These are phyloP conservation scores for Anastrepha ludens DNA, from an alignment of 1,140 invertebrate species.

Conservation along the genomic window DNA sequence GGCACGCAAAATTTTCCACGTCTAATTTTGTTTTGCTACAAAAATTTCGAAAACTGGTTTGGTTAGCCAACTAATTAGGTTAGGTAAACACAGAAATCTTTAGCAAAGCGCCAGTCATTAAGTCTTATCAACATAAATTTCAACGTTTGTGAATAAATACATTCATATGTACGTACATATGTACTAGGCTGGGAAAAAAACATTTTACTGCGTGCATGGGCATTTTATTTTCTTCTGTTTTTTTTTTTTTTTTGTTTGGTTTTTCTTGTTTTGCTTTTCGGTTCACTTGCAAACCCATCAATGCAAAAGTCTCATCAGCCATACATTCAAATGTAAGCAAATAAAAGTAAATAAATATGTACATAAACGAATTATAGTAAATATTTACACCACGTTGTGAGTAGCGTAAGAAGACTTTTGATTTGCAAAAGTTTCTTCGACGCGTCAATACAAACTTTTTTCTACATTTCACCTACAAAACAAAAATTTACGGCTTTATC, in stretches of 20 bases:
- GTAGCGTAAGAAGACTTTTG: neutral
- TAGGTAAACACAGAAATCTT: neutral
- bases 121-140: neutral
- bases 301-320: too few species aligned
- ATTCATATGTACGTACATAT: neutral
- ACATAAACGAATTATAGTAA: neutral
- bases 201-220: neutral
- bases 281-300: too few species aligned
- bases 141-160: neutral
- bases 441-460: neutral
- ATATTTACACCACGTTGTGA: neutral
- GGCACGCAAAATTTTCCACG: too few species aligned
- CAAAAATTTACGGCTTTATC: neutral
- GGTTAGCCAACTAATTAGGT: neutral
- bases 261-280: too few species aligned
- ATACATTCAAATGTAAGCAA: too few species aligned
- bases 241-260: too few species aligned
- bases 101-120: neutral
- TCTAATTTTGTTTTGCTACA: neutral
- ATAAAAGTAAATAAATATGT: neutral
- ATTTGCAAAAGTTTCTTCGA: constrained; percentile 16
- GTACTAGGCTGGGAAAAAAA: neutral
- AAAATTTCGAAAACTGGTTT: neutral
- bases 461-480: neutral
- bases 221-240: neutral